Evolutionary conservation across 2,113 vertebrate genomes (phyloP).

Genomic region (Promerops cafer): DNA sequence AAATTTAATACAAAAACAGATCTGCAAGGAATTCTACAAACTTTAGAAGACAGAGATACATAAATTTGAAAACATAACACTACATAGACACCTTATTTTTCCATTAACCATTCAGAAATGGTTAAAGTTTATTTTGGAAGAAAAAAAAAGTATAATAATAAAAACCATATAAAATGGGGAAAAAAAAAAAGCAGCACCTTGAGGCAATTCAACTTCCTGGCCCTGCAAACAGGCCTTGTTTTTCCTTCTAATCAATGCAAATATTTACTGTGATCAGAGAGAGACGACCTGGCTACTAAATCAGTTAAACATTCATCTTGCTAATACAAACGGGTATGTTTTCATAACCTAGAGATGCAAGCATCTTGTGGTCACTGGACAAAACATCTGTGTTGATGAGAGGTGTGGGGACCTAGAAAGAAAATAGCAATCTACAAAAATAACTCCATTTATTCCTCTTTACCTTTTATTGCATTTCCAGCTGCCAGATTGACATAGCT

Average conservation of each 20-base stretch:
- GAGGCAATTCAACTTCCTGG: not conserved
- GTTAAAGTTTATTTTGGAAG: not conserved
- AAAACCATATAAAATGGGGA: rapidly evolving
- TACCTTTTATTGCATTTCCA: not conserved
- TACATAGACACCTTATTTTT: not conserved
- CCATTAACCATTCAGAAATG: not conserved
- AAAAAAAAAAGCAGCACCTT: not conserved
- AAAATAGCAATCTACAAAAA: not conserved
- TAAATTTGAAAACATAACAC: not conserved
- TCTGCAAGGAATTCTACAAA: not conserved
- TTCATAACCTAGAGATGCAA: not conserved
- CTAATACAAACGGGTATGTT: not conserved
- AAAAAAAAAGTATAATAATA: not conserved
- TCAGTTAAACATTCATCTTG: not conserved
- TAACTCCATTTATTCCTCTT: not conserved
- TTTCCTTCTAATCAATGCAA: not conserved
- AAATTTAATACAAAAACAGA: conserved; percentile 2
- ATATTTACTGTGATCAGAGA: not conserved
- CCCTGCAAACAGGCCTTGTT: not conserved
- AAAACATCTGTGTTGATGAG: not conserved
- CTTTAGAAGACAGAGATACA: not conserved
- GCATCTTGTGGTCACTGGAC: not conserved
- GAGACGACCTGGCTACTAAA: not conserved
- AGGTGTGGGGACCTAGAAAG: not conserved
- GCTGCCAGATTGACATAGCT: not conserved